A percentile compares a stretch with the other conserved stretches of the same genome.
Evolutionary conservation across 1,140 invertebrate species (phyloP).

Genomic region (Agraylea sexmaculata): DNA sequence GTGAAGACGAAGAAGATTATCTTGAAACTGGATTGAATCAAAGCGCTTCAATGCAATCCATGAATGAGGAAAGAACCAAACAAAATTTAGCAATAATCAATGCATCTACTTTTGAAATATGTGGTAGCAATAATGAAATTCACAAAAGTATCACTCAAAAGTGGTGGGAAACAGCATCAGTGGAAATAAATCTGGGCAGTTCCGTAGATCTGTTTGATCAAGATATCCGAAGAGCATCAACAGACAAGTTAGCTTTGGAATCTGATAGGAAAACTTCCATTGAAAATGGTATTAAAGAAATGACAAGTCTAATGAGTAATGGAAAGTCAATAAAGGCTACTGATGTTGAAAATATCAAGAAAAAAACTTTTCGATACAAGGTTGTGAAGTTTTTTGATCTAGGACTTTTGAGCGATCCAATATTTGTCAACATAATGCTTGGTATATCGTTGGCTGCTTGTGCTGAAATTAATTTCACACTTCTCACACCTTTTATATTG

Average conservation of each 20-base stretch:
- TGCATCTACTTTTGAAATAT: constrained; percentile 5
- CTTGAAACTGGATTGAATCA: no score
- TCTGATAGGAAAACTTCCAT: no score
- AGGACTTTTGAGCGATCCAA: constrained; percentile 41
- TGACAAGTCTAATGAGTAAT: not conserved
- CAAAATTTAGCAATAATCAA: not conserved
- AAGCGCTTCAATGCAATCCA: no score
- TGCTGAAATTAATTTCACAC: constrained; percentile 55
- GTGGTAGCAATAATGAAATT: not conserved
- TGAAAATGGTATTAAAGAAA: no score
- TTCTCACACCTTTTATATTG: constrained; percentile 53
- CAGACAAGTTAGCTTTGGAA: no score
- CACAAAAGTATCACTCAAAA: constrained; percentile 1
- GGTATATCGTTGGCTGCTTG: constrained; percentile 54
- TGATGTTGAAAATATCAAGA: constrained; percentile 2
- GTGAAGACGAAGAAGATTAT: no score
- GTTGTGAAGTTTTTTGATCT: constrained; percentile 41
- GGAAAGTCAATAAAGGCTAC: constrained; percentile 1
- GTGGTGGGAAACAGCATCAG: constrained; percentile 15
- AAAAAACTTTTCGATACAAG: constrained; percentile 4
- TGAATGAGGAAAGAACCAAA: no score
- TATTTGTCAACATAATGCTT: constrained; percentile 52
- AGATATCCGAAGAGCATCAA: no score
- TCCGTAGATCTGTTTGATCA: constrained; percentile 17
- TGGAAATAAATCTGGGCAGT: constrained; percentile 18